Base-by-base conservation (phyloP, 2,113 vertebrate species). In the Micromys minutus region DNA sequence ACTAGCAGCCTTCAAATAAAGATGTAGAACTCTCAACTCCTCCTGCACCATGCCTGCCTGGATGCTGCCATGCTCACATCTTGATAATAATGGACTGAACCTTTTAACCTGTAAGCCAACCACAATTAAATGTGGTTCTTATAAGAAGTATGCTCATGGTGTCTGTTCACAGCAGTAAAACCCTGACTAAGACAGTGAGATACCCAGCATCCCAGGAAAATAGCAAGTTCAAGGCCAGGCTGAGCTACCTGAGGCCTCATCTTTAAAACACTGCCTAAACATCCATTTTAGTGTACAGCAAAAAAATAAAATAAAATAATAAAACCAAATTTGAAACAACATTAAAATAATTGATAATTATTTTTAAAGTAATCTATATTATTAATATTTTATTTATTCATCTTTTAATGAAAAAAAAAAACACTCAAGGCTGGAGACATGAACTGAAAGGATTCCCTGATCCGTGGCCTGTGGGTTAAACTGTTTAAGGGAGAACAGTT, bases 401-500 rank as follows among this genome's bases (percentile, higher is more conserved):
- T 34, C 31, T 90, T 94, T 90, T 76, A 75, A 86, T n/a, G 19
- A 83, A 52, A 63, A 24, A 76, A 83, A 52, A 63, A 24, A 76
- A 26, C 83, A 21, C 84, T 0, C 3, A 88, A 87, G 39, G 24
- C 87, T 72, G 1, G 55, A 91, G 29, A 90, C 19, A 15, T 11
- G 75, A 61, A 39, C 85, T 67, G 12, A 90, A 71, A 39, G 72
- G 71, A 36, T 91, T 87, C 67, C 36, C 0, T 9, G 77, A 31
- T 81, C 39, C 36, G 34, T 45, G 50, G 50, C n/a, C 93, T 94
- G 52, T 71, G 24, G 93, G 87, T 42, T 65, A 80, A 42, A 79
- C 94, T 87, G 42, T 85, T 92, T 92, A 86, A 81, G 81, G 92
- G 74, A 94, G 52, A 95, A 90, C 87, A 76, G 85, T 88, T 45